Conservation (phyloP, 2,888 invertebrate species). For the Troides oblongomaculatus region DNA sequence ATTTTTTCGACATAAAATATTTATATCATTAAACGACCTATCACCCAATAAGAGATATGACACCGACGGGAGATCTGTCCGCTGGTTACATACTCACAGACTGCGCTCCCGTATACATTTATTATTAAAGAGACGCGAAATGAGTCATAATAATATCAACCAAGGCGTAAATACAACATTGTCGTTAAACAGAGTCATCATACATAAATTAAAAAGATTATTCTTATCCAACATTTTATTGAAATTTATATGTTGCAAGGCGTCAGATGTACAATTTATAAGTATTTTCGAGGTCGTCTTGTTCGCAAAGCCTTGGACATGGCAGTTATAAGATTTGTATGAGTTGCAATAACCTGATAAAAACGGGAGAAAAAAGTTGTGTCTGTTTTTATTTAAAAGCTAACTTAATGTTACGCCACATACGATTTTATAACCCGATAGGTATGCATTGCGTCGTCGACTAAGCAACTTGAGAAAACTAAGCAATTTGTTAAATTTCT, state of each 20-base stretch:
- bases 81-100: not conserved
- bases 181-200: not conserved
- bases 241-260: not conserved
- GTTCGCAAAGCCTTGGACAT: not conserved
- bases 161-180: not conserved
- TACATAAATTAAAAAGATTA: not conserved
- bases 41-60: conserved; percentile 15
- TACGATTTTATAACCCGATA: not conserved
- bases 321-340: not conserved
- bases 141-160: conserved; percentile 4
- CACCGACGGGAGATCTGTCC: conserved; percentile 5
- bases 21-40: conserved; percentile 8
- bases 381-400: not conserved
- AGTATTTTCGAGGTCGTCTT: conserved; percentile 2
- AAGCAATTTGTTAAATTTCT: not conserved
- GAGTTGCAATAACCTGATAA: not conserved
- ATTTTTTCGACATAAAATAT: too few relatives aligned
- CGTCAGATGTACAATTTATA: not conserved
- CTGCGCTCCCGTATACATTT: not conserved
- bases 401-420: not conserved
- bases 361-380: not conserved
- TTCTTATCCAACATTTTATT: not conserved
- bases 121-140: conserved; percentile 13
- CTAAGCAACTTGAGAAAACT: not conserved
- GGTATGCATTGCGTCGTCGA: not conserved